Base-by-base conservation (phyloP, 2,797 vertebrate species). In the Falco concolor region DNA sequence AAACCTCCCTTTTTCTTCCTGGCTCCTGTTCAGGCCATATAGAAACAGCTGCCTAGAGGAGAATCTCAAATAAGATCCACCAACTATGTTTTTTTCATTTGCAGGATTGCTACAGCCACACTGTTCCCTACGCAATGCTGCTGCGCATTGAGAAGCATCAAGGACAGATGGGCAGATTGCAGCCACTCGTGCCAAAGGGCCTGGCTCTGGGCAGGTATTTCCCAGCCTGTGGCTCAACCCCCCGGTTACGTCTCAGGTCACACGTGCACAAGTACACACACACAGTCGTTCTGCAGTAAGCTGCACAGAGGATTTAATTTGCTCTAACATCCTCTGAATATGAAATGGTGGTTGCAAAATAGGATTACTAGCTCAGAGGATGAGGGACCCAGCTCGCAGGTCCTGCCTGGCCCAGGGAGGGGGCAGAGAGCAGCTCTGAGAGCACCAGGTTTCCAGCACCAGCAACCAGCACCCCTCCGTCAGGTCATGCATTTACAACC, bases 161-260 rank as follows among this genome's bases (percentile, higher is more conserved):
- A 50, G 82, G 54, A 60, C 8, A 0, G 2, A 53, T 0, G 2
- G 78, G 60, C 59, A 65, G 34, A n/a, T 19, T 0, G 0, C 67
- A 34, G 77, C 67, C 0, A 5, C 78, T 79, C 25, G 8, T 5
- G 1, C 19, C 0, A 0, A 36, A 75, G 61, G 67, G 10, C 67
- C 18, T 2, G 0, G 21, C 28, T 28, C 7, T 1, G 9, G 10
- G 24, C 54, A 63, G 44, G 52, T 49, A 50, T 30, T 69, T 59
- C 74, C 67, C 85, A 69, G 74, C 36, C 59, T 32, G 24, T 1
- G 53, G 44, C 77, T 92, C 83, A 79, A 15, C 27, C 19, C 19
- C 12, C 8, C 9, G 0, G 1, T 4, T 1, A 1, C 7, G 34
- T 36, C 69, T 74, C 47, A 69, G 28, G 38, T 25, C 60, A 30